phyloP scores from a whole-genome alignment of 2,113 vertebrate species.

The Cricetomys ansorgei region DNA sequence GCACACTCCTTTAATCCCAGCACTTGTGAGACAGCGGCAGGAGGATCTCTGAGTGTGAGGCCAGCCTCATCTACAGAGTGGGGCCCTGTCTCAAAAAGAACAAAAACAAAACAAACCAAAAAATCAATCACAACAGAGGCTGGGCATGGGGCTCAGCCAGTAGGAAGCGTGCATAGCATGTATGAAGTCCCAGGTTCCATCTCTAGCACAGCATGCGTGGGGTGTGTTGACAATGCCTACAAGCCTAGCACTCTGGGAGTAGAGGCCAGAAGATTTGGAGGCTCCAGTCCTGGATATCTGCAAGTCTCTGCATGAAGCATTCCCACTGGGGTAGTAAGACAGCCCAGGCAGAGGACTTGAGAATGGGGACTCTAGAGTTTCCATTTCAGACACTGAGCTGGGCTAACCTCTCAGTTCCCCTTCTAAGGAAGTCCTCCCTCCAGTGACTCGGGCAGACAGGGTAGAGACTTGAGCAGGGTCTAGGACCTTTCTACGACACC shows the following conservation, averaged over 20 bases:
- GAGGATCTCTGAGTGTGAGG: too few relatives aligned
- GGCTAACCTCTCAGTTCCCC: too few relatives aligned
- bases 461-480: not conserved
- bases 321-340: too few relatives aligned
- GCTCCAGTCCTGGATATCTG: not conserved
- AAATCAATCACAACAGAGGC: too few relatives aligned
- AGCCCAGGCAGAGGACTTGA: not conserved
- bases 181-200: not conserved
- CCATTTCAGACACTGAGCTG: not conserved
- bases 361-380: not conserved
- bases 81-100: not conserved
- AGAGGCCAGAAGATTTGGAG: not conserved
- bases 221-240: not conserved
- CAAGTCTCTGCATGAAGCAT: accelerated
- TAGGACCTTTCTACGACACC: not conserved
- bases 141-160: too few relatives aligned
- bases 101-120: not conserved
- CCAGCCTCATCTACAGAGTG: not conserved
- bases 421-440: not conserved
- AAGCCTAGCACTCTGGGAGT: too few relatives aligned
- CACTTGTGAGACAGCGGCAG: not conserved
- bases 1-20: not conserved
- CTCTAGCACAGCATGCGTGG: not conserved
- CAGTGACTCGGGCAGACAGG: not conserved
- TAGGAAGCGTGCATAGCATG: not conserved